Evolutionary conservation across 2,113 vertebrate species (phyloP), one percentile per base, ranked within the genome.

Genomic region (Acanthochromis polyacanthus): DNA sequence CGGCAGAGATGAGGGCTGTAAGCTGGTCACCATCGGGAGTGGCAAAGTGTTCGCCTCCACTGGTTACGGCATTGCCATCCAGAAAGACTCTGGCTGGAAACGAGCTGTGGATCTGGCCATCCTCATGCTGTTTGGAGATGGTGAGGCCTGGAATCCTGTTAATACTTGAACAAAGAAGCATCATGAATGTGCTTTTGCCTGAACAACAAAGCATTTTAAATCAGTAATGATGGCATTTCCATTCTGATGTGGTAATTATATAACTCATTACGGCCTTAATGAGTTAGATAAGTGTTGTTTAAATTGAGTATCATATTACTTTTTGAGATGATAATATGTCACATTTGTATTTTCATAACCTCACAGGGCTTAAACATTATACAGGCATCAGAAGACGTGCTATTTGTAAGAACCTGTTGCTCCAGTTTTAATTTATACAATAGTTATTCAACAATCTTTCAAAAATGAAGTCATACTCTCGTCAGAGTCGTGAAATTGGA

Each of bases 11-110:
- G 98, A 99, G 92, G 98, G 98, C 78, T 99, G 98, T 79, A 99
- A 99, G 82, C 94, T 99, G 71, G 98, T 99, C 83, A 99, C 98
- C 0, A 99, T 99, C 59, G 98, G 98, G 50, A 99, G 97, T 5
- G 98, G 98, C 50, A 99, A 99, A 88, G 98, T 99, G 68, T 99
- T 99, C 71, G 98, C 98, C 59, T 97, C 98, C 80, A 99, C 98
- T 0, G 98, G 98, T 32, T 99, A 99, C 38, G 98, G 98, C 78
- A 99, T 99, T 72, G 98, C 98, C 81, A 99, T 99, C 89, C 98
- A 99, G 75, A 99, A 99, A 89, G 96, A 98, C 88, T 97, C 98
- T 0, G 97, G 97, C 71, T 99, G 98, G 98, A 99, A 99, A 77
- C 96, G 98, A 30, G 96, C 97, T 25, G 96, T 99, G 79, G 98